Percentiles rank a stretch among this genome's conserved stretches.
These are phyloP conservation scores for Scyliorhinus canicula DNA, from an alignment of 2,797 vertebrate genomes.

Conservation along the genomic window DNA sequence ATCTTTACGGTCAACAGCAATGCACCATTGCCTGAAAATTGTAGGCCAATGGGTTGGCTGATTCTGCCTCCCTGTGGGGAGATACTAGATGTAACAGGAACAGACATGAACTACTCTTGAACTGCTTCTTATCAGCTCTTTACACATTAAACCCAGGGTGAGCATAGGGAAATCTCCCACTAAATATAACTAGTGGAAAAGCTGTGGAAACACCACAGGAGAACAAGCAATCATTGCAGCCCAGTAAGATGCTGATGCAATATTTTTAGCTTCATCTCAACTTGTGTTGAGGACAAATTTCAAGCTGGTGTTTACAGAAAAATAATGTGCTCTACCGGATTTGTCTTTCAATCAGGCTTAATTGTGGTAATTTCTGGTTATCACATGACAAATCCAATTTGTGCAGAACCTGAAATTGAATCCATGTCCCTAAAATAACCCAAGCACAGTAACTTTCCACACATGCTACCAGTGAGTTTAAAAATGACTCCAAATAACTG, in stretches of 20 bases:
- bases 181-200: background rate
- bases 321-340: background rate
- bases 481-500: slow-evolving; percentile 11
- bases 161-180: too few relatives aligned
- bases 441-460: background rate
- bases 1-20: too few relatives aligned
- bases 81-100: background rate
- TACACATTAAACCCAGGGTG: background rate
- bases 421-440: background rate
- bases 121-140: background rate
- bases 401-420: background rate
- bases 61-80: background rate
- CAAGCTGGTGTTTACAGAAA: background rate
- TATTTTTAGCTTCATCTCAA: background rate
- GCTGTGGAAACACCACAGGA: too few relatives aligned
- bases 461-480: background rate
- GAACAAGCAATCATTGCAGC: background rate
- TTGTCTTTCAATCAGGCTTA: background rate
- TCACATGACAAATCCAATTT: background rate
- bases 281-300: background rate
- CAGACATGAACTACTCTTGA: background rate
- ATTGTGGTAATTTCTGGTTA: background rate
- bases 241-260: background rate
- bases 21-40: too few relatives aligned
- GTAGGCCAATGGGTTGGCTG: background rate